Base-by-base conservation (phyloP, 2,888 invertebrate genomes). In the Pristionchus japonicus region DNA sequence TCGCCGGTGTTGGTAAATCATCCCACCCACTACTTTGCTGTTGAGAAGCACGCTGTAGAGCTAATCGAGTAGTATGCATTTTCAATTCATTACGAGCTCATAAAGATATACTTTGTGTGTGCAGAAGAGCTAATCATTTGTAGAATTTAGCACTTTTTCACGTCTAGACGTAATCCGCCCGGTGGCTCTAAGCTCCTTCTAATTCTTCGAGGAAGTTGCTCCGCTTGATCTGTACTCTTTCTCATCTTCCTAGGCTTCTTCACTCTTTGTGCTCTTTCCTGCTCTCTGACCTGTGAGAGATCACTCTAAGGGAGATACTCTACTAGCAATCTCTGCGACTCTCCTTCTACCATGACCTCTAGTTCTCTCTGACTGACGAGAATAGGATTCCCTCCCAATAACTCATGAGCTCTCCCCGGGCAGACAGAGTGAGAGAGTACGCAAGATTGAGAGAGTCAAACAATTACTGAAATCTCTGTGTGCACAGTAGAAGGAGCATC, bases 191-290 rank as follows among this genome's bases (percentile, higher is more conserved):
- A 77, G 15, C n/a, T 43, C 43, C 70, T 3, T 1, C 70, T 37
- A 37, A 37, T 37, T 37, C 70, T 37, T 37, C 37, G 13, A 40
- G 77, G 77, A 77, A 77, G 77, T 67, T 77, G 43, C 40, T 27
- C 43, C 77, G 43, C 27, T 77, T 43, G 43, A 77, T 77, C 40
- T 77, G 77, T 77, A 47, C 77, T 77, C 43, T 77, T 34, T 57
- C n/a, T n/a, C n/a, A n/a, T n/a, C n/a, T n/a, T n/a, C n/a, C n/a
- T n/a, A n/a, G n/a, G n/a, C n/a, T n/a, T 20, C 57, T 6, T 67
- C 31, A 34, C n/a, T 77, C 11, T 43, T 70, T 70, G 37, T 4
- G 23, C 67, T 67, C 31, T 64, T 31, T 23, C 23, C 13, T 31
- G 2, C 27, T 23, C 2, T 23, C 23, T n/a, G 52, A 20, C 52